Base-by-base conservation (phyloP, 2,888 invertebrate species). In the Oxytorus armatus region DNA sequence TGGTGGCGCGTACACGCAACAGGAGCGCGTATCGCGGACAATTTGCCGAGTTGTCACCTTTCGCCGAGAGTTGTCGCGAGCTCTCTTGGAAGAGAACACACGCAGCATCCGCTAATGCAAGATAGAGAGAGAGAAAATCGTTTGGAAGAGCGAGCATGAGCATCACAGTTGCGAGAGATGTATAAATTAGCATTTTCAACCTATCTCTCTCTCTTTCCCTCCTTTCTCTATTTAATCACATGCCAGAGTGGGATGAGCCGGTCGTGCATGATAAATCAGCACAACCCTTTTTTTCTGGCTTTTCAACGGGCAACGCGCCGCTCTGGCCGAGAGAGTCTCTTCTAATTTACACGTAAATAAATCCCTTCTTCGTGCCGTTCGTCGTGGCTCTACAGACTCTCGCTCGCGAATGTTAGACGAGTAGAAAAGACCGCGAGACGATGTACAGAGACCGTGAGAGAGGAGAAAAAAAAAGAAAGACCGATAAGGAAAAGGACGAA, bases 31-130 rank as follows among this genome's bases (percentile, higher is more conserved):
- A 76, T 51, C 69, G 79, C 53, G 79, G 68, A 79, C 73, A 80
- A 80, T 80, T 80, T 80, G 80, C 80, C 76, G 73, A 80, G 68
- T 76, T 80, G 80, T 80, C 80, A 77, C 66, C 72, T 73, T 16
- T 53, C 51, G 23, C n/a, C 68, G 53, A 42, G 61, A 18, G 16
- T 18, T 7, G 61, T 53, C 68, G 68, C 14, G 66, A 55, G 21
- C 14, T 63, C 16, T 47, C 36, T 10, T 10, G 36, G 29, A 29
- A 44, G 29, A 39, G 36, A 11, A 25, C 33, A 36, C 55, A 23
- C 47, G 14, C 29, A 25, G 63, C 57, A 49, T 69, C 47, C 5
- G 53, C 36, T 49, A 70, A 66, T 44, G 47, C 21, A 36, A 7
- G 29, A 4, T 18, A 10, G 21, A 42, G 69, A 25, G 7, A 44